Evolutionary conservation across 2,888 invertebrate species (phyloP).

Genomic region (Ditylenchus weischeri): DNA sequence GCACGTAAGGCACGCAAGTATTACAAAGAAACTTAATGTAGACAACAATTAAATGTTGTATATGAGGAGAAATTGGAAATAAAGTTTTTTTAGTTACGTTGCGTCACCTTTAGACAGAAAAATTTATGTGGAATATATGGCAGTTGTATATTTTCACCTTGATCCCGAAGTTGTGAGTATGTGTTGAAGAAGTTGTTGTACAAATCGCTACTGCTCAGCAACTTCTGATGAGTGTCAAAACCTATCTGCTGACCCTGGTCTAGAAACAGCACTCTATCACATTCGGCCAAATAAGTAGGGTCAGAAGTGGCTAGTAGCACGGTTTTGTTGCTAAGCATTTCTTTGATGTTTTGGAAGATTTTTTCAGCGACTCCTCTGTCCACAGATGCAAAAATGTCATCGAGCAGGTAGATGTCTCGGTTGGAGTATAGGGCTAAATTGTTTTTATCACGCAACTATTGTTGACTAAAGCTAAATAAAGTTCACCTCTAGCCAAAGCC

Average conservation of each 20-base stretch:
- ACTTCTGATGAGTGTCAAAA: conserved; percentile 64
- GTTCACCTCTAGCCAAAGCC: conserved; percentile 62
- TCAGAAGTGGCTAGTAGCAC: conserved; percentile 61
- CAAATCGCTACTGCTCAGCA: conserved; percentile 58
- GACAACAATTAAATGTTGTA: too few species aligned
- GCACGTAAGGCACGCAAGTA: too few species aligned
- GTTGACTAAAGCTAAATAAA: too few species aligned
- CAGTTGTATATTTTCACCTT: too few species aligned
- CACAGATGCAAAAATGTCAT: conserved; percentile 67
- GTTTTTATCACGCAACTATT: neutral
- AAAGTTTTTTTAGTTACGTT: too few species aligned
- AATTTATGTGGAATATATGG: too few species aligned
- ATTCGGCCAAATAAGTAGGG: conserved; percentile 65
- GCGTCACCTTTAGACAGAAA: too few species aligned
- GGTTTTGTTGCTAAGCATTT: conserved; percentile 59
- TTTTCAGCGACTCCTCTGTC: conserved; percentile 61
- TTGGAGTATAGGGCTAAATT: conserved; percentile 62
- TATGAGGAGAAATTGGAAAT: too few species aligned
- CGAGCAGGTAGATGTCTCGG: conserved; percentile 65
- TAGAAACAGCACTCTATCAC: conserved; percentile 67
- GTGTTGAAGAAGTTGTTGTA: conserved; percentile 35
- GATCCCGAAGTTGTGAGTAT: neutral
- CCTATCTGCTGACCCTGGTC: conserved; percentile 66
- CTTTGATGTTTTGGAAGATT: conserved; percentile 63
- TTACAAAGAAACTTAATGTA: too few species aligned